Conservation (phyloP, 1,140 invertebrate genomes). For the Mamestra configurata region DNA sequence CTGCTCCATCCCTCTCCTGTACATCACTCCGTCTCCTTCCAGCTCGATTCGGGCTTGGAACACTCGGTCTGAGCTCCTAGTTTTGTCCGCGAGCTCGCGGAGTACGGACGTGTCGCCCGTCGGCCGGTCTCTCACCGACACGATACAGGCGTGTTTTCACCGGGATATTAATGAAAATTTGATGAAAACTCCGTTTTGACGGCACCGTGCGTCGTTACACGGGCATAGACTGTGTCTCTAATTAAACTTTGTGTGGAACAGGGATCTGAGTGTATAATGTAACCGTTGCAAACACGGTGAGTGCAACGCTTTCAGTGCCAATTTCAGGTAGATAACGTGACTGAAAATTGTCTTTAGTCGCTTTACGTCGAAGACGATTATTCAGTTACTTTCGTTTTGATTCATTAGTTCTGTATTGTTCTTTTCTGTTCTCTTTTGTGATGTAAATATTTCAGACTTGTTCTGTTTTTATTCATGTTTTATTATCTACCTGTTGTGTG, state of each 20-base stretch:
- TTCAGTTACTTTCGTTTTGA: slow-evolving; percentile 31
- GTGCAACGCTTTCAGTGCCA: slow-evolving; percentile 64
- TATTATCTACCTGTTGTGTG: slow-evolving; percentile 27
- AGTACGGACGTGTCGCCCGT: slow-evolving; percentile 62
- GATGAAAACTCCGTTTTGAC: slow-evolving; percentile 74
- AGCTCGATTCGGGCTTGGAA: slow-evolving; percentile 72
- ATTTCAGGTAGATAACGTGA: slow-evolving; percentile 71
- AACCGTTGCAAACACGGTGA: slow-evolving; percentile 68
- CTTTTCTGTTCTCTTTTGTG: slow-evolving; percentile 23
- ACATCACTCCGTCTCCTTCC: slow-evolving; percentile 64
- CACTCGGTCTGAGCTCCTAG: slow-evolving; percentile 74
- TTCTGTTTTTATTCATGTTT: slow-evolving; percentile 17
- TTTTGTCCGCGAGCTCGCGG: slow-evolving; percentile 76
- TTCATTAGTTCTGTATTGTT: slow-evolving; percentile 35
- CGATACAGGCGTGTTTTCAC: slow-evolving; percentile 75
- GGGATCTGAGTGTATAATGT: slow-evolving; percentile 67
- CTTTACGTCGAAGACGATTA: slow-evolving; percentile 37
- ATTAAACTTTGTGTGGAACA: slow-evolving; percentile 69
- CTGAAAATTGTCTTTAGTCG: slow-evolving; percentile 61
- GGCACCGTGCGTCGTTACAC: slow-evolving; percentile 59
- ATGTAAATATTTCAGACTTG: slow-evolving; percentile 20
- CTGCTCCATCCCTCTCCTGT: slow-evolving; percentile 65
- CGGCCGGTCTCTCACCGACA: slow-evolving; percentile 54
- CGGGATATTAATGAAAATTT: slow-evolving; percentile 81
- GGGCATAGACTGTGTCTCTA: slow-evolving; percentile 69